Conservation (phyloP, 2,888 invertebrate species). For the Volucella zonaria region DNA sequence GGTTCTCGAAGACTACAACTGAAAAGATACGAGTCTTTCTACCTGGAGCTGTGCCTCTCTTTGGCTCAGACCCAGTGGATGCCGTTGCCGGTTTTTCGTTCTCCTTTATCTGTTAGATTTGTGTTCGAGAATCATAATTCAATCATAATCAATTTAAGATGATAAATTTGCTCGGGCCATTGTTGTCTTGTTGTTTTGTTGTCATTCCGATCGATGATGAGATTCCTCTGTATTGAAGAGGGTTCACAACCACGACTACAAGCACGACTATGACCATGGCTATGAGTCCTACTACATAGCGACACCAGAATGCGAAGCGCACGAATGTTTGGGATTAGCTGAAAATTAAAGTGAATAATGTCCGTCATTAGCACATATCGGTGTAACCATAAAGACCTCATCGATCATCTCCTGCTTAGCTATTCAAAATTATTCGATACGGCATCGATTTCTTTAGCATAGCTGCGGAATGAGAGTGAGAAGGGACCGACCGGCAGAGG, state of each 20-base stretch:
- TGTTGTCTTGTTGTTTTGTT: conserved; percentile 74
- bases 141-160: conserved; percentile 74
- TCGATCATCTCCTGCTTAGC: conserved; percentile 72
- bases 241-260: conserved; percentile 24
- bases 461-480: not conserved
- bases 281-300: not conserved
- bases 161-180: conserved; percentile 69
- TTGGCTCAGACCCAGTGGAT: not conserved
- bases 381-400: conserved; percentile 74
- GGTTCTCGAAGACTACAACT: not conserved
- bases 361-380: conserved; percentile 74
- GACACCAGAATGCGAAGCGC: conserved; percentile 23
- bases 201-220: conserved; percentile 73
- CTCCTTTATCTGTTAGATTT: conserved; percentile 39
- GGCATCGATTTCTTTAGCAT: conserved; percentile 59
- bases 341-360: conserved; percentile 74
- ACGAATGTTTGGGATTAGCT: conserved; percentile 69
- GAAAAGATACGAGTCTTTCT: conserved; percentile 1
- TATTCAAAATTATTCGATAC: conserved; percentile 72
- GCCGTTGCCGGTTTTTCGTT: conserved; percentile 4
- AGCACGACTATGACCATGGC: not conserved
- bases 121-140: conserved; percentile 66
- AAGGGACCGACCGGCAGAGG: conserved; percentile 6
- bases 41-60: not conserved
- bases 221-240: conserved; percentile 46